phyloP scores from a whole-genome alignment of 2,888 invertebrate species.

The Euzetes globulus region DNA sequence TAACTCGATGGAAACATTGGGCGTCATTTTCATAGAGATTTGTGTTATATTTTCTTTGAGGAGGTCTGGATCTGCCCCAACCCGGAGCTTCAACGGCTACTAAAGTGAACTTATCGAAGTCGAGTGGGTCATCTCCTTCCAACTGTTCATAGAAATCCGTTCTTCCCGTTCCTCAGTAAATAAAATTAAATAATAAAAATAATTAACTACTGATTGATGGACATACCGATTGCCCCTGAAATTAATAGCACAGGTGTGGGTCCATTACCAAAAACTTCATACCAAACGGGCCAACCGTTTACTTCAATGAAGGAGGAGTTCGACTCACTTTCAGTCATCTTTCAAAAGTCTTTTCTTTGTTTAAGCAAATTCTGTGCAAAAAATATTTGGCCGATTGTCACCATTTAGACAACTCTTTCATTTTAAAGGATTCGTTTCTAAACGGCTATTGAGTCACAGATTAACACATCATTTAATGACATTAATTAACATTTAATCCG shows the following conservation, averaged over 20 bases:
- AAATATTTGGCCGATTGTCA: no score
- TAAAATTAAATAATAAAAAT: no score
- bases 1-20: constrained; percentile 9
- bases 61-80: constrained; percentile 31
- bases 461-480: no score
- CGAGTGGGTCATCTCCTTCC: neutral
- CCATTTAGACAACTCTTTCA: no score
- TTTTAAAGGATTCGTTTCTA: no score
- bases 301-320: no score
- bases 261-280: constrained; percentile 57
- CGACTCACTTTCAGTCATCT: no score
- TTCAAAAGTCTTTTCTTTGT: no score
- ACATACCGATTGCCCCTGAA: constrained; percentile 58
- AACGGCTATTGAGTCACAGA: no score
- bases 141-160: neutral
- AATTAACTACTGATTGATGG: no score
- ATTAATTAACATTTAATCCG: no score
- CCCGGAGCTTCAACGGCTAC: constrained; percentile 29
- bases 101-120: neutral
- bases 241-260: constrained; percentile 59
- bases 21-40: constrained; percentile 16
- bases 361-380: no score
- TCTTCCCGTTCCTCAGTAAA: neutral
- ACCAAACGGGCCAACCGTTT: constrained; percentile 57
- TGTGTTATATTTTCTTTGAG: neutral